These are phyloP conservation scores for Dasypus novemcinctus DNA, from an alignment of 2,113 vertebrate species.

Conservation along the genomic window DNA sequence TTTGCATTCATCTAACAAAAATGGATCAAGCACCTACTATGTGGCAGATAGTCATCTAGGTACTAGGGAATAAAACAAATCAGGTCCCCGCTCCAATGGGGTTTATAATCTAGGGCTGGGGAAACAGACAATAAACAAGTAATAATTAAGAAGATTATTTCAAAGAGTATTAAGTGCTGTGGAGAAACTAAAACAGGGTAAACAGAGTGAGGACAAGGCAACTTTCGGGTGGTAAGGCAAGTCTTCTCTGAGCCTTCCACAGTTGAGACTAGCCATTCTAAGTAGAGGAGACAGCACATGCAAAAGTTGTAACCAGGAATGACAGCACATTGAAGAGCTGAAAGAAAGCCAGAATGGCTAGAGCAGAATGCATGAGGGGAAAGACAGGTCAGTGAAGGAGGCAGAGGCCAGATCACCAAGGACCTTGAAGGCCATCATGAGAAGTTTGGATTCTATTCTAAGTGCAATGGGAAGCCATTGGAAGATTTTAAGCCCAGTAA, in stretches of 20 bases:
- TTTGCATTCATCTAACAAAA: constrained; percentile 14
- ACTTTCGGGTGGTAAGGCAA: neutral
- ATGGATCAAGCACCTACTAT: neutral
- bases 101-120: neutral
- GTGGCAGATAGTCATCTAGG: neutral
- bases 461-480: neutral
- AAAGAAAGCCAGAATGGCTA: neutral
- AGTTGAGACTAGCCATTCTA: neutral
- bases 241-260: neutral
- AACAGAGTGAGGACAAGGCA: neutral
- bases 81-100: neutral
- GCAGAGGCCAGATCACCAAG: neutral
- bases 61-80: neutral
- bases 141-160: neutral
- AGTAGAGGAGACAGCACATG: neutral
- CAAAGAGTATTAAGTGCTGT: neutral
- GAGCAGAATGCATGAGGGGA: neutral
- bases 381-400: neutral
- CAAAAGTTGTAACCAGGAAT: neutral
- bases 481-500: neutral
- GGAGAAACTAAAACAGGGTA: neutral
- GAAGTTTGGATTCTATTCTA: neutral
- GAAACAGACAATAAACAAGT: neutral
- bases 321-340: neutral
- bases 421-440: neutral